Percentiles rank a stretch among this genome's conserved stretches.
Evolutionary conservation across 2,113 vertebrate genomes (phyloP).

Genomic region (Seriola quinqueradiata): DNA sequence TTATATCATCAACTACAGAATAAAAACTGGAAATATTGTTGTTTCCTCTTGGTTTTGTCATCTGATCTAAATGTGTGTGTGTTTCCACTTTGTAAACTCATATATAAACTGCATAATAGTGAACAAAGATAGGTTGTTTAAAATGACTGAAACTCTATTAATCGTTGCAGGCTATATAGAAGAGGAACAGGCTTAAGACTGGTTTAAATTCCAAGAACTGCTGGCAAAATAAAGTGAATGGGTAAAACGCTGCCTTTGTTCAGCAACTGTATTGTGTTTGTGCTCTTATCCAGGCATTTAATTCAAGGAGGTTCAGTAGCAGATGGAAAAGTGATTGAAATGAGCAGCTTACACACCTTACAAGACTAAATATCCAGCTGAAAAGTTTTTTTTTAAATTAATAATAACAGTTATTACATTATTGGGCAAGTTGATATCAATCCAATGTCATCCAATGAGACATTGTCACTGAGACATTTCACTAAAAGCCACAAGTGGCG

Average conservation of each 20-base stretch:
- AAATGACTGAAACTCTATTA: background rate
- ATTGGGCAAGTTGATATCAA: no score
- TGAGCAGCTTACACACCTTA: no score
- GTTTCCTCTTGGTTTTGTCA: background rate
- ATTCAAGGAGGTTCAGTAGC: no score
- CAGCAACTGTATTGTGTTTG: background rate
- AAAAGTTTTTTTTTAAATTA: no score
- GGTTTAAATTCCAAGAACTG: background rate
- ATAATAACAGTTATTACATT: no score
- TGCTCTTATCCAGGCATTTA: no score
- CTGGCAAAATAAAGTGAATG: background rate
- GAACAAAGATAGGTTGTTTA: background rate
- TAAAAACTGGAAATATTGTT: slow-evolving; percentile 6
- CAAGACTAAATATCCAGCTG: no score
- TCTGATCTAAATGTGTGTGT: slow-evolving; percentile 17
- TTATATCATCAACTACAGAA: slow-evolving; percentile 55
- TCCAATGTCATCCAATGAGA: no score
- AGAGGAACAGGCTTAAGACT: background rate
- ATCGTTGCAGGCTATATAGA: background rate
- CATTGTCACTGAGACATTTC: no score
- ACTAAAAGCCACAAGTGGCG: no score
- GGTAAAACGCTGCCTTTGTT: background rate
- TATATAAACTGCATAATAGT: background rate
- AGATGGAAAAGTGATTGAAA: no score
- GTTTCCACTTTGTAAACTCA: slow-evolving; percentile 4